These are phyloP conservation scores for Apteryx owenii DNA, from an alignment of 2,113 vertebrate genomes.

Conservation along the genomic window DNA sequence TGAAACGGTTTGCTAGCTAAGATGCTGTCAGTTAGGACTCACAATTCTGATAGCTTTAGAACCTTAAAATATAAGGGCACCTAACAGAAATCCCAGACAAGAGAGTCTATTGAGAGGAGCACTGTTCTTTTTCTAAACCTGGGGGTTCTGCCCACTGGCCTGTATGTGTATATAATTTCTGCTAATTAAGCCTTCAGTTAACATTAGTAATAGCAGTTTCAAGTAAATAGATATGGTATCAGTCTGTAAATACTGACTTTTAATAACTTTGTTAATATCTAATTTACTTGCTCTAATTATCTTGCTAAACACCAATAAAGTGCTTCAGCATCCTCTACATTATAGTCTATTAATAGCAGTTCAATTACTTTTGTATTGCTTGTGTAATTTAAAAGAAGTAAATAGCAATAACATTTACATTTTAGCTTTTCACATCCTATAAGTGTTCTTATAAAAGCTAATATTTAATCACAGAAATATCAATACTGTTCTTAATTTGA, in stretches of 20 bases:
- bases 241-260: constrained; percentile 19
- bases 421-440: background rate
- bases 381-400: constrained; percentile 38
- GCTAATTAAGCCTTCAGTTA: constrained; percentile 51
- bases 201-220: background rate
- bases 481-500: background rate
- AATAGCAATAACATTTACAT: background rate
- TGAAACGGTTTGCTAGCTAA: background rate
- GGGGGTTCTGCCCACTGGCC: background rate
- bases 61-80: background rate
- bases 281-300: constrained; percentile 43
- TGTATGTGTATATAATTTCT: background rate
- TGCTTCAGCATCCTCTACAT: background rate
- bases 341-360: constrained; percentile 40
- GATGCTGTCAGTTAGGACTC: background rate
- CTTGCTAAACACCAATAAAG: constrained; percentile 43
- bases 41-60: background rate
- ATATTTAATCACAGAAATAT: constrained; percentile 21
- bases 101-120: background rate
- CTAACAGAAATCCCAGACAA: background rate
- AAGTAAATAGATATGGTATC: background rate
- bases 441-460: background rate
- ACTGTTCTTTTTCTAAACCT: background rate
- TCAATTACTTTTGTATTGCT: constrained; percentile 41
- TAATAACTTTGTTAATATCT: constrained; percentile 18